Conservation (phyloP, 2,113 vertebrate genomes). For the Morone saxatilis region DNA sequence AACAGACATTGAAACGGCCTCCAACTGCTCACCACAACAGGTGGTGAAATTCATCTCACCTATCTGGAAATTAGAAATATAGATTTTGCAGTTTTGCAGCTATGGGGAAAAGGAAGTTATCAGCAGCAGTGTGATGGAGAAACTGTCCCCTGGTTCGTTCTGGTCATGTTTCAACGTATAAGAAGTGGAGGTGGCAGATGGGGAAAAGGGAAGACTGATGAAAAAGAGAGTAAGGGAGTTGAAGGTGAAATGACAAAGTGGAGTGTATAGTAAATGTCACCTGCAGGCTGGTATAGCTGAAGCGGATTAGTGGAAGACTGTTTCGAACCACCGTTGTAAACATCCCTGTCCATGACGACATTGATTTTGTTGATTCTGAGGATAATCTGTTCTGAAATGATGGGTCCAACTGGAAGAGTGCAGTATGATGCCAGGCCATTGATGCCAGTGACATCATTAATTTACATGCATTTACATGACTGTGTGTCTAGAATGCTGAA, state of each 20-base stretch:
- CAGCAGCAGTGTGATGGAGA: constrained; percentile 29
- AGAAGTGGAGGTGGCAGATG: constrained; percentile 31
- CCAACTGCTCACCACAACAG: constrained; percentile 22
- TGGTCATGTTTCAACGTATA: constrained; percentile 51
- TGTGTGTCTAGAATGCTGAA: not conserved
- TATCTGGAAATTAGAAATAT: constrained; percentile 28
- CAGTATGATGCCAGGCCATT: not conserved
- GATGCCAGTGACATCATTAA: not conserved
- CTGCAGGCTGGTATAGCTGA: constrained; percentile 10
- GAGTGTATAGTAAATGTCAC: constrained; percentile 37
- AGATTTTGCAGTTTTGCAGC: constrained; percentile 37
- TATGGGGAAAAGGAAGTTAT: constrained; percentile 15
- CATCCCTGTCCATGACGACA: constrained; percentile 3
- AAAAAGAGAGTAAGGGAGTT: not conserved
- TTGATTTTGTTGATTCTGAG: constrained; percentile 19
- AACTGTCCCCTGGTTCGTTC: not conserved
- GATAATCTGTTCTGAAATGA: constrained; percentile 19
- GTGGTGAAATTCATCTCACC: constrained; percentile 28
- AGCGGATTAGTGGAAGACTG: constrained; percentile 10
- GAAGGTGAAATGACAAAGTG: constrained; percentile 45
- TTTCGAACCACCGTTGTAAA: constrained; percentile 1
- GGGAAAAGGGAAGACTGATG: constrained; percentile 26
- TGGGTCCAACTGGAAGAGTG: not conserved
- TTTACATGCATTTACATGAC: not conserved
- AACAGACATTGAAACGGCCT: constrained; percentile 52